Base-by-base conservation (phyloP, 2,113 vertebrate genomes). In the Pteropus alecto region DNA sequence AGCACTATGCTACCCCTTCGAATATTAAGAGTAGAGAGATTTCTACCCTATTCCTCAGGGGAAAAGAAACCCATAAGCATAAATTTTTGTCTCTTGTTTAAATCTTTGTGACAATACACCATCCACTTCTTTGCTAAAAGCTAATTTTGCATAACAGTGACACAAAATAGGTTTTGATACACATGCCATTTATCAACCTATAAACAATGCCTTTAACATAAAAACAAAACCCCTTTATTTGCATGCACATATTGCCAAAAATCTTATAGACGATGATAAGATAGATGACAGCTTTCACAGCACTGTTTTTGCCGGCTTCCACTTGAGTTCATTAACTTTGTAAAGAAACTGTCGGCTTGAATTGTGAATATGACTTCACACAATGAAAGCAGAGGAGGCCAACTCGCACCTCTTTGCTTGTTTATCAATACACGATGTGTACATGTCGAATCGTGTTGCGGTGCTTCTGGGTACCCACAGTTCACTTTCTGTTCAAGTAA, bases 221-320 rank as follows among this genome's bases (percentile, higher is more conserved):
- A 93, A 93, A 96, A 89, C 7, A 60, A 92, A 96, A 95, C 22
- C 46, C 41, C 38, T 88, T 94, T 93, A 86, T 97, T 89, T 65
- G 85, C 82, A 96, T 86, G 82, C 86, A 86, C 38, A 65, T 46
- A 15, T 85, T 89, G 85, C 88, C 61, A 48, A 95, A 93, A 95
- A 77, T 93, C 88, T 88, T 82, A 87, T 2, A 85, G 41, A 54
- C 35, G 12, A 5, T 87, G 65, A 19, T 30, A 94, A 93, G 93
- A 98, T 97, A 96, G 97, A 96, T 87, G 91, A 78, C 51, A 28
- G 93, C 88, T 95, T 70, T 97, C 93, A 93, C 15, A 24, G 67
- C 35, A 30, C 88, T 63, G 48, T 60, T 65, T 93, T 93, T 76
- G 18, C 81, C 82, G 88, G 88, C 94, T 93, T 67, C 61, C 77